Base-by-base conservation (phyloP, 2,113 vertebrate species). In the Poeciliopsis retropinna region DNA sequence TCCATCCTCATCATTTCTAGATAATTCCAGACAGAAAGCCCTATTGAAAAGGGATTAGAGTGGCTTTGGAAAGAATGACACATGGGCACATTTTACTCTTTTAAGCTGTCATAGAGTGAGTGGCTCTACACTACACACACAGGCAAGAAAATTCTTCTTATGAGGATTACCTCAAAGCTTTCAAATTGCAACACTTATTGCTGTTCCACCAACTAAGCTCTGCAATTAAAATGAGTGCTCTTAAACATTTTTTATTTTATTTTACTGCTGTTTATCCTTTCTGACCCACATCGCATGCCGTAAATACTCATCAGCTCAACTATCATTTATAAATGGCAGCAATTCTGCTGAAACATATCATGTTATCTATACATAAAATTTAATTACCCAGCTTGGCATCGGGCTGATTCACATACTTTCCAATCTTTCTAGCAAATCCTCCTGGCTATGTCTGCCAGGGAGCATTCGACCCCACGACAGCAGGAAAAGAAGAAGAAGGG, bases 101-200 rank as follows among this genome's bases (percentile, higher is more conserved):
- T 74, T 82, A 91, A 87, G 80, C 82, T 83, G 84, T 88, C 82
- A 86, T 88, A 64, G 71, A 81, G 79, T 72, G 60, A 84, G 77
- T 80, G 84, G 25, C 81, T 83, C 73, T 72, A 60, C 82, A 81
- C 76, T 75, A 27, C 76, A 69, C 70, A 73, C 60, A 76, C 67
- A 80, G 70, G 67, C 62, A 75, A 82, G 81, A 79, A 86, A 82
- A 83, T 72, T 61, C 60, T 62, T 80, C 75, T 81, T 74, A 83
- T 82, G 69, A 51, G 80, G 83, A 83, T 88, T 87, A 89, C 64
- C 64, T 64, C 72, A 76, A 64, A 77, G 67, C 73, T 75, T 87
- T 85, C 67, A 83, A 83, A 76, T 76, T 10, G 29, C 31, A 74
- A 78, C 66, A 72, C 71, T 77, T 22, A 54, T 64, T 70, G 64